phyloP scores from a whole-genome alignment of 2,113 vertebrate species.

The Spea multiplicata region DNA sequence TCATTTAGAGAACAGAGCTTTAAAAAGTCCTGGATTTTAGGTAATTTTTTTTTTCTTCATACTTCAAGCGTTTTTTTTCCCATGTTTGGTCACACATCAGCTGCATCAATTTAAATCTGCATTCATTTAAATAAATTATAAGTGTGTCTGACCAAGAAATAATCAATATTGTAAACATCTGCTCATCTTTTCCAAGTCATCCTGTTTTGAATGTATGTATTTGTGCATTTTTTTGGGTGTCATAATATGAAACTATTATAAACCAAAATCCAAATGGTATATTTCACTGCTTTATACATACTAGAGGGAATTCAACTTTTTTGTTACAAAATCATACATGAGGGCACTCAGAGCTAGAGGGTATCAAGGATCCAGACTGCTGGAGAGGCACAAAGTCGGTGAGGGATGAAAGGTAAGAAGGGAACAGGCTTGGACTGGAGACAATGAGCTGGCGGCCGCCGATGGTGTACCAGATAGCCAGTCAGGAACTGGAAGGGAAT shows the following conservation, averaged over 20 bases:
- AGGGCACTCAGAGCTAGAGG: no score
- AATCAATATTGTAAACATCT: constrained; percentile 20
- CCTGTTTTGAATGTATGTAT: background rate
- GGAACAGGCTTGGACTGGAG: no score
- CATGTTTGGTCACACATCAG: constrained; percentile 27
- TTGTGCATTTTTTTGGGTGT: background rate
- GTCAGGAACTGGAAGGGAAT: no score
- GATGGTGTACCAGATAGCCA: no score
- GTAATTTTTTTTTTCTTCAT: background rate
- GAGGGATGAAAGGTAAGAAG: no score
- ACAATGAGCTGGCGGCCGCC: no score
- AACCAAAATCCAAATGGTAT: no score
- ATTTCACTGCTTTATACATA: no score
- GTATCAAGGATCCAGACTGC: no score
- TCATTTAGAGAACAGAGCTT: constrained; percentile 10
- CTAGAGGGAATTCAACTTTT: no score
- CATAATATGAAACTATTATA: background rate
- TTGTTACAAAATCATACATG: no score
- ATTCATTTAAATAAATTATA: constrained; percentile 40
- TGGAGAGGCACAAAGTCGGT: no score
- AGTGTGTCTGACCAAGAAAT: background rate
- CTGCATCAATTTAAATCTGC: constrained; percentile 11
- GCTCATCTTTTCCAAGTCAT: constrained; percentile 4
- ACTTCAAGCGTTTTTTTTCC: background rate
- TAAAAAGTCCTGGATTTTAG: background rate